Conservation (phyloP, 1,140 invertebrate species). For the Epicauta chinensis region DNA sequence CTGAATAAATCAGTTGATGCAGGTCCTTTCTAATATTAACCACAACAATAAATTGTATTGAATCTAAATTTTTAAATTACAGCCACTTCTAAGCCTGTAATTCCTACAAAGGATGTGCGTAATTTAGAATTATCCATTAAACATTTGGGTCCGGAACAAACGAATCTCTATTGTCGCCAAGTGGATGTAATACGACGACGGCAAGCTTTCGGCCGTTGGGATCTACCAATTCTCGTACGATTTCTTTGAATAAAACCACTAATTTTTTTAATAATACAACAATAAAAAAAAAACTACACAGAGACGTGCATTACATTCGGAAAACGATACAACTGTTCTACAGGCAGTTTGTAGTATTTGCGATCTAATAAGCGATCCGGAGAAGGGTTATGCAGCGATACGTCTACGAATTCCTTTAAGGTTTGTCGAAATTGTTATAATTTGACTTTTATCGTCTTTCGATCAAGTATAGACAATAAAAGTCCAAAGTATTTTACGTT, state of each 20-base stretch:
- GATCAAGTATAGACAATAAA: no score
- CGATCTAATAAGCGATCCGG: conserved; percentile 36
- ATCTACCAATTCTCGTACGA: conserved; percentile 38
- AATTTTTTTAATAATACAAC: neutral
- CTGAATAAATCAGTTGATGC: conserved; percentile 4
- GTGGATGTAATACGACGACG: conserved; percentile 33
- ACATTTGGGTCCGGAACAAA: conserved; percentile 35
- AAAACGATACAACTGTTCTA: conserved; percentile 24
- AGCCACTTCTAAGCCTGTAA: no score
- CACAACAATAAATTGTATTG: no score
- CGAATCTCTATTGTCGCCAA: conserved; percentile 30
- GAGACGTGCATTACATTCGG: conserved; percentile 31
- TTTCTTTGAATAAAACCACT: no score
- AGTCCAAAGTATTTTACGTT: no score
- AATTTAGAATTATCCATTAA: conserved; percentile 31
- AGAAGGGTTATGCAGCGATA: conserved; percentile 35
- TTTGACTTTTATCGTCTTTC: no score
- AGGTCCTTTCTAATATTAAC: neutral
- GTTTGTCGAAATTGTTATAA: no score
- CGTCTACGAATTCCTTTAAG: conserved; percentile 29
- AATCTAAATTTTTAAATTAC: no score
- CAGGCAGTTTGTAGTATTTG: conserved; percentile 32
- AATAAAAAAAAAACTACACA: conserved; percentile 10
- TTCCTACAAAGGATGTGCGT: neutral
- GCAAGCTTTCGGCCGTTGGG: conserved; percentile 31